phyloP scores from a whole-genome alignment of 2,113 vertebrate species.

The Eupsittula cactorum region DNA sequence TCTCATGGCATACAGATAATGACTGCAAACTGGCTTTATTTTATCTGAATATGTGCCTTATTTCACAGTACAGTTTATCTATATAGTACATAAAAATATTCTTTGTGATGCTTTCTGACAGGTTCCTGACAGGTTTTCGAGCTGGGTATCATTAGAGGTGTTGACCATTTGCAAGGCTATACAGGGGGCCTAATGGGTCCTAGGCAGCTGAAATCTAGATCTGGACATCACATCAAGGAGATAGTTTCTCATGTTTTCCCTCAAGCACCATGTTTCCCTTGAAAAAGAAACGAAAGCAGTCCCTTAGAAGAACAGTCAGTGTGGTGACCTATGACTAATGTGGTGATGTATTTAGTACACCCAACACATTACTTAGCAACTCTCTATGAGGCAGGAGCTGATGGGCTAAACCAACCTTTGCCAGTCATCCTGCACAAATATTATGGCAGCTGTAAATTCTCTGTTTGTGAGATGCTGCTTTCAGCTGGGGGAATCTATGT shows the following conservation, averaged over 20 bases:
- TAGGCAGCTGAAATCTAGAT: neutral
- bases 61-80: neutral
- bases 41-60: neutral
- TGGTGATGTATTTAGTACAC: neutral
- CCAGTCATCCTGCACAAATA: neutral
- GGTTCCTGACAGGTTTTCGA: neutral
- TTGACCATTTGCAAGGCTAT: neutral
- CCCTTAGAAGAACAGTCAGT: neutral
- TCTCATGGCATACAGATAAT: neutral
- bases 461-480: neutral
- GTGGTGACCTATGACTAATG: neutral
- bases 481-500: neutral
- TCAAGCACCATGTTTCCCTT: neutral
- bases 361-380: neutral
- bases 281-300: neutral
- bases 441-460: neutral
- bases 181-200: neutral
- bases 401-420: neutral
- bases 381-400: neutral
- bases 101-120: neutral
- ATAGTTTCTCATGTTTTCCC: neutral
- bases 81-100: neutral
- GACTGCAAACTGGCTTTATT: neutral
- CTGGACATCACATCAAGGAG: rapidly evolving
- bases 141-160: neutral